Evolutionary conservation across 2,797 vertebrate species (phyloP).

Genomic region (Tinamus major): DNA sequence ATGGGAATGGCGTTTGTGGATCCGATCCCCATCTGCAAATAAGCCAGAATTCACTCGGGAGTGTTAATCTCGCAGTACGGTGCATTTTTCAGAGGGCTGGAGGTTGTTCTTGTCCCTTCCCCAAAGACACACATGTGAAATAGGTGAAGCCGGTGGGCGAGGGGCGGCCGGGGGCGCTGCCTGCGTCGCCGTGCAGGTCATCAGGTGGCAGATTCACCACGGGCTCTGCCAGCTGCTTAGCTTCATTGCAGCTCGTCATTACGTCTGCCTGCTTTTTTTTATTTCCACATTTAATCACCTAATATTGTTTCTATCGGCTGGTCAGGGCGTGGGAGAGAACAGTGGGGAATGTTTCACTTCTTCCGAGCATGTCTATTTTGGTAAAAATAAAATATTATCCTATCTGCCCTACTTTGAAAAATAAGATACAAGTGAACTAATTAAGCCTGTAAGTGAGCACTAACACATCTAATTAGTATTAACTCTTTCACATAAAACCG

Average conservation of each 20-base stretch:
- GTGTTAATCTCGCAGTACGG: conserved; percentile 2
- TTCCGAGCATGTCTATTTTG: conserved; percentile 46
- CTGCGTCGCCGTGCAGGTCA: conserved; percentile 75
- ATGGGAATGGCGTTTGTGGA: background rate
- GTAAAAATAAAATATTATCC: conserved; percentile 77
- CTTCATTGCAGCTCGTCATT: conserved; percentile 79
- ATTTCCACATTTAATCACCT: conserved; percentile 76
- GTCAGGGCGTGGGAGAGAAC: conserved; percentile 68
- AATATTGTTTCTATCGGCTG: conserved; percentile 78
- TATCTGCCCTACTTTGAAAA: conserved; percentile 70
- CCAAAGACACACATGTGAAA: background rate
- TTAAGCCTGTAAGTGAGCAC: conserved; percentile 70
- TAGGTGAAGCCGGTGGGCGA: background rate
- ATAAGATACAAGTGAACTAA: conserved; percentile 72
- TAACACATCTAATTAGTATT: conserved; percentile 75
- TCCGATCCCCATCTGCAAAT: background rate
- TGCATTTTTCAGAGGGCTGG: background rate
- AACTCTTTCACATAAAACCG: conserved; percentile 57
- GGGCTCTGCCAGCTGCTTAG: conserved; percentile 83
- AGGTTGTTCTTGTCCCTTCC: background rate
- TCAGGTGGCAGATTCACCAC: conserved; percentile 83
- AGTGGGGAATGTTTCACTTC: conserved; percentile 60
- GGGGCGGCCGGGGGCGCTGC: conserved; percentile 77
- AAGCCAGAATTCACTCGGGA: background rate
- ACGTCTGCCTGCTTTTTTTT: conserved; percentile 70